Base-by-base conservation (phyloP, 2,888 invertebrate genomes). In the Athripsodes cinereus region DNA sequence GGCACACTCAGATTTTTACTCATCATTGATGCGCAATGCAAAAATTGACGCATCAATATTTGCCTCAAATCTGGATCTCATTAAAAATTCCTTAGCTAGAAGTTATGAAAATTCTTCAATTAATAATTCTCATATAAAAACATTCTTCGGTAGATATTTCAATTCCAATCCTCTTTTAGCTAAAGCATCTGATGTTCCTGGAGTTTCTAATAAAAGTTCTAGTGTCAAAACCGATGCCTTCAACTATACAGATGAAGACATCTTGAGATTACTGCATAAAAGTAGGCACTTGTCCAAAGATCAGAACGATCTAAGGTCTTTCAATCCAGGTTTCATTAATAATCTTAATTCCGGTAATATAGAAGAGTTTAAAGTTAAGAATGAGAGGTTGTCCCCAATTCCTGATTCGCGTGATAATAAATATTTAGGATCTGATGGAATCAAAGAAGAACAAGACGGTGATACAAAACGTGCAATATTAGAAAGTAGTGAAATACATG, bases 1-100 rank as follows among this genome's bases (percentile, higher is more conserved):
- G 16, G 44, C 55, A 3, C 55, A 50, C 10, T 49, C 55, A 3
- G 55, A 55, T n/a, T 40, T 55, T 2, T 51, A n/a, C n/a, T 21
- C 44, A 1, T 53, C 44, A 2, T 19, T 44, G n/a, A 53, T 52
- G 22, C n/a, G 20, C 35, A 54, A 31, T 26, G 22, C 47, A 10
- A 47, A 54, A 11, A 48, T 54, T 22, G 48, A 26, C 31, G 48
- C 44, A 6, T 48, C 54, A 6, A 22, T 47, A n/a, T 10, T 48
- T 2, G 19, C 46, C 13, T 16, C 47, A 44, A 56, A 56, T 16
- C 34, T 51, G n/a, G 55, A 56, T 20, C 31, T 46, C 19, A 46
- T 20, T 26, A 56, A 52, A 22, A 22, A 21, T 22, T 52, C 46
- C 21, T 16, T 50, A 16, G 50, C 26, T 11, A 50, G 21, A 21